phyloP scores from a whole-genome alignment of 2,113 vertebrate genomes.

The Uropsilus gracilis region DNA sequence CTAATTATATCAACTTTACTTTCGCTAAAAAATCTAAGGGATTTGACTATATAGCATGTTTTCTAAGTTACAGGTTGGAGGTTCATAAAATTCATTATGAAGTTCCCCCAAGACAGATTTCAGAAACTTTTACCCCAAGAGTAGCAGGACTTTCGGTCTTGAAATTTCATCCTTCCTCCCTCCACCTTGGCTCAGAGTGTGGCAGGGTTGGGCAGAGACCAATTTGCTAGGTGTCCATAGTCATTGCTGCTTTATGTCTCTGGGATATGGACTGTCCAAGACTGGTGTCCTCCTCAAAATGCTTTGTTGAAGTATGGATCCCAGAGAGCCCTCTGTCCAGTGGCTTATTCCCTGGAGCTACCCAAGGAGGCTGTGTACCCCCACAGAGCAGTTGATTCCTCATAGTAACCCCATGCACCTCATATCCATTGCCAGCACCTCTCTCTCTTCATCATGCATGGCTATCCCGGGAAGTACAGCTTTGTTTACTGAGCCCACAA shows the following conservation, averaged over 20 bases:
- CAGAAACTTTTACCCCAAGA: neutral
- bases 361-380: neutral
- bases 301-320: neutral
- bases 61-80: neutral
- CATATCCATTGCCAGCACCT: neutral
- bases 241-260: neutral
- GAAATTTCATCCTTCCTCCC: neutral
- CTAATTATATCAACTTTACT: neutral
- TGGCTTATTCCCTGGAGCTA: neutral
- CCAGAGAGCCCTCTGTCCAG: neutral
- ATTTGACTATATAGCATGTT: fast-evolving
- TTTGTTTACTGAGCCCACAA: neutral
- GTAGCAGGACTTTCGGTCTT: neutral
- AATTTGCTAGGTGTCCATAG: too few relatives aligned
- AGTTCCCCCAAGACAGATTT: too few relatives aligned
- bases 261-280: neutral
- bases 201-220: too few relatives aligned
- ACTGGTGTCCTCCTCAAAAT: fast-evolving
- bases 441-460: too few relatives aligned
- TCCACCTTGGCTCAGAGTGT: neutral
- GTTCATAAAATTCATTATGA: neutral
- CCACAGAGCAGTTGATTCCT: neutral
- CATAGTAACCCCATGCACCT: fast-evolving
- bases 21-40: neutral
- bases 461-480: fast-evolving